A percentile compares a stretch with the other conserved stretches of the same genome.
Evolutionary conservation across 1,140 invertebrate genomes (phyloP).

Genomic region (Drosophila navojoa): DNA sequence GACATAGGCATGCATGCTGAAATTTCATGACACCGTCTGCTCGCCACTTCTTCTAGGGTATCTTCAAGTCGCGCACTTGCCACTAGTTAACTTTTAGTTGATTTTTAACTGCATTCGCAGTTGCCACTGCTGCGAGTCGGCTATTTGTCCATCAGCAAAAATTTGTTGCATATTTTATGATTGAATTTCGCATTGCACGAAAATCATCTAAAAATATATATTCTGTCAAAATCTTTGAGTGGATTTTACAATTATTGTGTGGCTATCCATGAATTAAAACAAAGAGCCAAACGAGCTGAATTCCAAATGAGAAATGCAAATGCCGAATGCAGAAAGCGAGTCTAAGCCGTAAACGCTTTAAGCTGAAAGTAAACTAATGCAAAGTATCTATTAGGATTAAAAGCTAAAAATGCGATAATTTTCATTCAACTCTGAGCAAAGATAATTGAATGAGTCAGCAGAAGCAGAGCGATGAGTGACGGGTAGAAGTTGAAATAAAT

Average conservation of each 20-base stretch:
- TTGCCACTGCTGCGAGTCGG: slow-evolving; percentile 8
- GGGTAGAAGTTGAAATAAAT: no score
- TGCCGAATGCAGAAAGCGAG: neutral
- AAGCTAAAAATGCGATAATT: neutral
- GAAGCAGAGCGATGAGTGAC: no score
- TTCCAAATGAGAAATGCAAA: neutral
- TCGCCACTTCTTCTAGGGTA: no score
- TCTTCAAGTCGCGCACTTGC: no score
- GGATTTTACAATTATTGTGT: slow-evolving; percentile 10
- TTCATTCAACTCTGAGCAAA: no score
- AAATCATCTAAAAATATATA: slow-evolving; percentile 12
- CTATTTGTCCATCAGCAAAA: slow-evolving; percentile 39
- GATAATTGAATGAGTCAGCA: no score
- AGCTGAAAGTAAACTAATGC: slow-evolving; percentile 1
- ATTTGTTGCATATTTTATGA: slow-evolving; percentile 59
- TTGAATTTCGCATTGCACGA: slow-evolving; percentile 36
- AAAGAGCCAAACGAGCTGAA: neutral
- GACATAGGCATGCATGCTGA: no score
- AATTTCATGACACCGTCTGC: no score
- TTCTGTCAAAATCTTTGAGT: slow-evolving; percentile 20
- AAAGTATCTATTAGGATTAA: slow-evolving; percentile 1
- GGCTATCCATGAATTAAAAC: neutral
- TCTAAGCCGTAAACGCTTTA: neutral
- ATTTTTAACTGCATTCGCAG: neutral
- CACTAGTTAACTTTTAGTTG: no score